Conservation (phyloP, 2,888 invertebrate species). For the Nemapogon koenigi region DNA sequence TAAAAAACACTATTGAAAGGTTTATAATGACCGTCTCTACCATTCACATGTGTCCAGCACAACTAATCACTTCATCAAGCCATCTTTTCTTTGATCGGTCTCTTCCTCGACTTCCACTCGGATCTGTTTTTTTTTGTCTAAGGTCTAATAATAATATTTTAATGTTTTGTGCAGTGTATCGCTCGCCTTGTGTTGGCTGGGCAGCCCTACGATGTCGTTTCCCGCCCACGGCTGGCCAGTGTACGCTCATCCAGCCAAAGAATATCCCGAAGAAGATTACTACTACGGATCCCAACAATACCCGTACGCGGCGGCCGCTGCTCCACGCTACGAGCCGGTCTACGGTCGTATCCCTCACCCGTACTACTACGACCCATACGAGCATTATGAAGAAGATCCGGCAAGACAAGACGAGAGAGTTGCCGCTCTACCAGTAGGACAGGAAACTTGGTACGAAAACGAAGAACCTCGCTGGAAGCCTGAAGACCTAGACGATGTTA, state of each 20-base stretch:
- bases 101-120: no score
- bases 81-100: no score
- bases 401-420: constrained; percentile 68
- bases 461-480: constrained; percentile 51
- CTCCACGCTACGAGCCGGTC: constrained; percentile 32
- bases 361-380: constrained; percentile 53
- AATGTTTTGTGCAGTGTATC: no score
- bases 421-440: constrained; percentile 68
- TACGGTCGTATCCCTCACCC: constrained; percentile 50
- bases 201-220: no score
- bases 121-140: no score
- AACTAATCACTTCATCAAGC: no score
- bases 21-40: no score
- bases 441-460: constrained; percentile 70
- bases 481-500: constrained; percentile 57
- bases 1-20: no score
- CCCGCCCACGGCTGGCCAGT: constrained; percentile 47
- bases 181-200: no score
- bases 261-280: constrained; percentile 64
- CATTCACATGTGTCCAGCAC: no score
- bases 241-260: constrained; percentile 56
- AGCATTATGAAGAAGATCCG: constrained; percentile 66
- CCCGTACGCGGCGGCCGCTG: constrained; percentile 38
- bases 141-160: no score
- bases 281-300: constrained; percentile 60